Evolutionary conservation across 2,113 vertebrate species (phyloP), one percentile per base, ranked within the genome.

Genomic region (Gadus chalcogrammus): DNA sequence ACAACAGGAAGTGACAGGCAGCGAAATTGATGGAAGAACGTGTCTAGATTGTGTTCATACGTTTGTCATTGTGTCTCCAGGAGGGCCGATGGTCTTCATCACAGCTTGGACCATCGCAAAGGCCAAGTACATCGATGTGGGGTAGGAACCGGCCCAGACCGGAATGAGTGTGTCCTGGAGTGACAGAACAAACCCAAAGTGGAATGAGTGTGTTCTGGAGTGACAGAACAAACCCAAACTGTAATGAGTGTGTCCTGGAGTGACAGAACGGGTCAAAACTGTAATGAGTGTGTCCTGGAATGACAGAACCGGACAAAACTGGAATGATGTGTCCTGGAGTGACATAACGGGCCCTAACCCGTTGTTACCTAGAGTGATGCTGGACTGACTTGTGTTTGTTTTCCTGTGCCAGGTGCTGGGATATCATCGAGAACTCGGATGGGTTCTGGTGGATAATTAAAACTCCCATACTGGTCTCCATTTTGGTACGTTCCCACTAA

Each of bases 381-480:
- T 24, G 24, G 24, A 24, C 24, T 24, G 42, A 48, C 3, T 58
- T 58, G 9, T 58, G 55, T 17, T 58, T 58, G 15, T 58, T 58
- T 38, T 77, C 9, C 62, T 70, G 53, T 65, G 17, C 18, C 82
- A 99, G 97, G 76, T 99, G 97, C 92, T 99, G 97, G 97, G 91
- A 98, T 84, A 87, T 93, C 76, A 94, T 96, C 62, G 85, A 92
- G 69, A 90, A 79, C 59, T 88, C 88, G 1, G 93, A 95, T 72
- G 81, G 91, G 0, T 88, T 93, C 73, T 98, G 97, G 97, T 98
- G 95, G 96, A 98, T 99, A 89, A 98, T 99, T 87, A 97, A 94
- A 90, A 91, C 90, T 3, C 97, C 97, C 20, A 95, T 99, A 91
- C 87, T 98, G 84, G 85, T 92, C 28, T 98, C 95, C 72, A 98